Conservation (phyloP, 1,140 invertebrate species). For the Drosophila kikkawai region DNA sequence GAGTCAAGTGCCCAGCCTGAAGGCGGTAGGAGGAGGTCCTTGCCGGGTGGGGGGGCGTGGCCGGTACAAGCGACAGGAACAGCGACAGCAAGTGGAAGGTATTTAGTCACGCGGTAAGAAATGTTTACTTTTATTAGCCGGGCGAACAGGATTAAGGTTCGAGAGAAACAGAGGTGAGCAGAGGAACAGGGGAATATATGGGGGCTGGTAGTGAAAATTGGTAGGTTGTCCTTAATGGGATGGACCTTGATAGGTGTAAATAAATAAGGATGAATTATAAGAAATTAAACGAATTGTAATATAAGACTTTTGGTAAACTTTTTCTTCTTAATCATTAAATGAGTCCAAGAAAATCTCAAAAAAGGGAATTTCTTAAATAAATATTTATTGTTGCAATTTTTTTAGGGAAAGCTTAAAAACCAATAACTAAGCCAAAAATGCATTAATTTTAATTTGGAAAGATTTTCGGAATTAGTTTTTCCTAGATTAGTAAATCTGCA, state of each 20-base stretch:
- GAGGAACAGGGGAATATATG: background rate
- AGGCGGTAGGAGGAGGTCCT: background rate
- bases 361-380: too few species aligned
- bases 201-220: conserved; percentile 2
- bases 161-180: background rate
- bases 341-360: too few species aligned
- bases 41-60: conserved; percentile 38
- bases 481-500: too few species aligned
- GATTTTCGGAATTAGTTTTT: too few species aligned
- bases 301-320: too few species aligned
- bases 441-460: too few species aligned
- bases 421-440: too few species aligned
- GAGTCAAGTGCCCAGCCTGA: conserved; percentile 36
- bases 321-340: too few species aligned
- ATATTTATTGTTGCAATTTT: too few species aligned
- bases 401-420: too few species aligned
- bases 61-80: conserved; percentile 40
- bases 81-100: conserved; percentile 79
- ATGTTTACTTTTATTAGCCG: conserved; percentile 78
- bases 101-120: conserved; percentile 82
- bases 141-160: conserved; percentile 38
- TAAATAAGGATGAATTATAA: background rate
- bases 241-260: background rate
- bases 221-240: background rate
- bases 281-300: background rate